phyloP scores from a whole-genome alignment of 2,797 vertebrate species.

The Sebastes itinus region DNA sequence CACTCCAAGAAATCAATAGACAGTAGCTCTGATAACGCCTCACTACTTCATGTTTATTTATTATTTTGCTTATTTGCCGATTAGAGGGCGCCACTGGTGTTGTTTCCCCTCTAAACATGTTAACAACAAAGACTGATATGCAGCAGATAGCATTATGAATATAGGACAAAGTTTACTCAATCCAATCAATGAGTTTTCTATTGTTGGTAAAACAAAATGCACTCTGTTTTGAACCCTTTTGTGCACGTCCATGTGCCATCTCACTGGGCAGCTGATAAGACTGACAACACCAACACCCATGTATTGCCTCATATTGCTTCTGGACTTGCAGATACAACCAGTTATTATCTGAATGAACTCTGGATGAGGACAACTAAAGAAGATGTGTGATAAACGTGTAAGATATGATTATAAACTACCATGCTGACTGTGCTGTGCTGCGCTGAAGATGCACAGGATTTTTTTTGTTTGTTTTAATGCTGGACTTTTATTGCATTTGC shows the following conservation, averaged over 20 bases:
- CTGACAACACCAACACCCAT: constrained; percentile 47
- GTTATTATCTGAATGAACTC: constrained; percentile 69
- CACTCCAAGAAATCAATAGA: constrained; percentile 62
- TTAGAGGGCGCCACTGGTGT: constrained; percentile 59
- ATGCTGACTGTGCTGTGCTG: constrained; percentile 46
- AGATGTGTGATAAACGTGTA: constrained; percentile 33
- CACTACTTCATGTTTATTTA: constrained; percentile 34
- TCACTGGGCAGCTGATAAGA: constrained; percentile 49
- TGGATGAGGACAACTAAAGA: constrained; percentile 55
- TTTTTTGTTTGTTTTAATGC: background rate
- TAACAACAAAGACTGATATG: constrained; percentile 17
- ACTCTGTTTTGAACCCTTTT: background rate
- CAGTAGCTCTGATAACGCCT: constrained; percentile 73
- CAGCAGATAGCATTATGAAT: constrained; percentile 12
- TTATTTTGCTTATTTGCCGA: constrained; percentile 27
- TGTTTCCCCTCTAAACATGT: constrained; percentile 28
- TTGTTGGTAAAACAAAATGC: background rate
- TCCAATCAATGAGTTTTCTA: background rate
- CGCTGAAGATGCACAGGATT: background rate
- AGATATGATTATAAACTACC: constrained; percentile 31
- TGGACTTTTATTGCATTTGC: constrained; percentile 31
- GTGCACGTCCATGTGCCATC: constrained; percentile 10
- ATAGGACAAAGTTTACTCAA: constrained; percentile 30
- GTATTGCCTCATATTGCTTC: constrained; percentile 59
- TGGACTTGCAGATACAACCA: constrained; percentile 60